Base-by-base conservation (phyloP, 2,113 vertebrate species). In the Montifringilla adamsi region DNA sequence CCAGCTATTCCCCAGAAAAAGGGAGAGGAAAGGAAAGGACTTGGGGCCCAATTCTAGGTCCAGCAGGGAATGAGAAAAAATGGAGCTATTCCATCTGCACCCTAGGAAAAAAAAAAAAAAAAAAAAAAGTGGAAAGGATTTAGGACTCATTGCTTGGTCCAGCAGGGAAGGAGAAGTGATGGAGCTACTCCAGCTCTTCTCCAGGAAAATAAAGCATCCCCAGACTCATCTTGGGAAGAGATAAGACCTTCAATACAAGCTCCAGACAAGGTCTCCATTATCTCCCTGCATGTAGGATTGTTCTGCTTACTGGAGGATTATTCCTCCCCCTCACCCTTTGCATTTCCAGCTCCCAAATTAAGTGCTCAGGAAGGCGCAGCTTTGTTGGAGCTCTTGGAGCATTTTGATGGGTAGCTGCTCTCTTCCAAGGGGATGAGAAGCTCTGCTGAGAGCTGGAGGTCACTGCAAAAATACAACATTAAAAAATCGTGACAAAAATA, bases 101-200 rank as follows among this genome's bases (percentile, higher is more conserved):
- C 7, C 7, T 35, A 77, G 6, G 3, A 15, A 49, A 60, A 26
- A 37, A 37, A 37, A 37, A 37, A 37, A 37, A 37, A 37, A 37
- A 37, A 37, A 37, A 37, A 37, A 99, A 58, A 10, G 24, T 11
- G 24, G 13, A 46, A 64, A 73, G 28, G 22, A 52, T 24, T 11
- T 43, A 56, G 43, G 23, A 49, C 11, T 69, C 9, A 10, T 10
- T 58, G 50, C 15, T 53, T 30, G 41, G 73, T 46, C 44, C 20
- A 58, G 43, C 16, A n/a, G 43, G 37, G 22, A 70, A 46, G 11
- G 13, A 47, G 68, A 52, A 77, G 21, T 0, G 4, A 50, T 3
- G 39, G 53, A 92, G 49, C 28, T 55, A 28, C 15, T 44, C 24
- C 80, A 46, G 27, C 68, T 63, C 16, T 37, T 37, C 47, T 13